phyloP scores from a whole-genome alignment of 92 coral and sea anemone species.

The Phenganax subtilis region DNA sequence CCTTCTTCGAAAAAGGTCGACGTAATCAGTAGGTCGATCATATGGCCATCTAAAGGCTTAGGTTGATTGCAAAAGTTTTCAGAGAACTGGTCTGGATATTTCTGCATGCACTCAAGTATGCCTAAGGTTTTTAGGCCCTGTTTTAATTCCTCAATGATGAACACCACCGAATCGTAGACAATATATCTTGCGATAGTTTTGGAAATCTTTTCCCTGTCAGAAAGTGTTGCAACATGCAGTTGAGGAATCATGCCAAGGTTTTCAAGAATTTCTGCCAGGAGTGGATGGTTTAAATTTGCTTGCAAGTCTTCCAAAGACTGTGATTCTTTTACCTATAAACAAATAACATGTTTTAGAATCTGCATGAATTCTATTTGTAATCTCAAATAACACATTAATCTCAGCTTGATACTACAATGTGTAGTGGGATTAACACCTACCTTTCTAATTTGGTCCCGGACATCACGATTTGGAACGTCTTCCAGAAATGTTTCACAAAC shows the following conservation, averaged over 20 bases:
- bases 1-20: neutral
- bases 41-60: neutral
- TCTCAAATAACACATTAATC: neutral
- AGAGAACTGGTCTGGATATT: neutral
- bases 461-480: neutral
- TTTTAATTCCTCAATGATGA: neutral
- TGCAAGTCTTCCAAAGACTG: constrained; percentile 3
- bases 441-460: neutral
- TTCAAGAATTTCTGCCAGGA: neutral
- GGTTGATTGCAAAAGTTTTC: neutral
- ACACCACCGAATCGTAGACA: neutral
- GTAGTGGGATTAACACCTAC: neutral
- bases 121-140: neutral
- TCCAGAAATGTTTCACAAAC: constrained; percentile 1
- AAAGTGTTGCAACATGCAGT: neutral
- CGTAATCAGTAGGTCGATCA: neutral
- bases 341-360: neutral
- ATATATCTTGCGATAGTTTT: neutral
- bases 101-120: neutral
- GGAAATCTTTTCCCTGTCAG: neutral
- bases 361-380: too few species aligned
- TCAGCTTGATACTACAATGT: neutral
- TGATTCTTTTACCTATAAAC: neutral
- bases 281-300: neutral
- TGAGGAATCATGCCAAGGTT: neutral